These are phyloP conservation scores for Penaeus monodon DNA, from an alignment of 2,888 invertebrate species.

Conservation along the genomic window DNA sequence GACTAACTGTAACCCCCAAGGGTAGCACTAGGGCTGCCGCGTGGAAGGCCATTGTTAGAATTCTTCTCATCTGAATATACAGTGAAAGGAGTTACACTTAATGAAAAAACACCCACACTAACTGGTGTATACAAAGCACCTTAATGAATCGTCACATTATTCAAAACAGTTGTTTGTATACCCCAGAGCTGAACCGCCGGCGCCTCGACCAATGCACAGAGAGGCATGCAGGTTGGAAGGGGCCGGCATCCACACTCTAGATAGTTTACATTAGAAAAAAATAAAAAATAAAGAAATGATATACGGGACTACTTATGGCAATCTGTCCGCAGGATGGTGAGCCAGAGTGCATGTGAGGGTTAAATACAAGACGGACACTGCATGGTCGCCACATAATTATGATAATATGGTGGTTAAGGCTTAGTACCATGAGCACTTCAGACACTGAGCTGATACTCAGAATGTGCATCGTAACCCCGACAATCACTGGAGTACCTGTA, in stretches of 20 bases:
- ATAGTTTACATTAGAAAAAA: background rate
- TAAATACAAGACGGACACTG: conserved; percentile 61
- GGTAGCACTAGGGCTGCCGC: conserved; percentile 2
- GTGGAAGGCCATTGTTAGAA: conserved; percentile 8
- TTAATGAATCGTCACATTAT: conserved; percentile 14
- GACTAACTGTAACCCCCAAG: background rate
- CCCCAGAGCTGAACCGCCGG: conserved; percentile 16
- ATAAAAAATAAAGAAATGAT: background rate
- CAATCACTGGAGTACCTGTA: conserved; percentile 97
- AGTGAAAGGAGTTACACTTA: conserved; percentile 3
- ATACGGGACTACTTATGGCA: conserved; percentile 13
- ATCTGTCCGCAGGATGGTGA: conserved; percentile 41
- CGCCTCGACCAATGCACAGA: conserved; percentile 38
- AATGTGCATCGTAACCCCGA: conserved; percentile 98
- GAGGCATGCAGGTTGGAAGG: conserved; percentile 45
- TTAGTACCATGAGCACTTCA: conserved; percentile 94
- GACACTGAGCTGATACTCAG: conserved; percentile 98
- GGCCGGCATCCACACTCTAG: conserved; percentile 24
- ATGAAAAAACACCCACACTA: background rate
- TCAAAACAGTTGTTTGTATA: conserved; percentile 1
- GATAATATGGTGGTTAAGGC: conserved; percentile 57
- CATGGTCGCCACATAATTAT: conserved; percentile 65
- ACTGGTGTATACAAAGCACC: conserved; percentile 13
- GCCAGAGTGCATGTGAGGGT: conserved; percentile 57
- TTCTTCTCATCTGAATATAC: conserved; percentile 29